Evolutionary conservation across 2,113 vertebrate genomes (phyloP), one percentile per base, ranked within the genome.

Genomic region (Megaceryle torquata): DNA sequence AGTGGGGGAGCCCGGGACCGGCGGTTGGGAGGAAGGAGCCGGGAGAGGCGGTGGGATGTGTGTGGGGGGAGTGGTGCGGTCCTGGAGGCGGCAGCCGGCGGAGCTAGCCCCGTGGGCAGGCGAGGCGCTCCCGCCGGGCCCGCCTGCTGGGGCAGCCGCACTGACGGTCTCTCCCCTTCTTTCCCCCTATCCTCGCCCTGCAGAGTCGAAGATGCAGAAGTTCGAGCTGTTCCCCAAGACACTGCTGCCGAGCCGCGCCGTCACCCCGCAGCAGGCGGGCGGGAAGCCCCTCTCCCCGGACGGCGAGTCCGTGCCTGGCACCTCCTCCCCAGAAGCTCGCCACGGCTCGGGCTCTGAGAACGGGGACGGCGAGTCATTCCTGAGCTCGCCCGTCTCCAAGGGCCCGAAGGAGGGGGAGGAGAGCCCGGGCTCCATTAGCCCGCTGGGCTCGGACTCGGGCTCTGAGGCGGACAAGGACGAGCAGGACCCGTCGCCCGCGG

Each of bases 401-500:
- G 98, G 97, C 79, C 96, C 98, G 69, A 96, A 95, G 93, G 95
- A 95, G 19, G 95, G 96, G 50, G 98, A 98, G 91, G 99, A 99
- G 44, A 99, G 98, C 26, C 98, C 99, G 5, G 98, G 98, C 25
- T 99, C 98, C 56, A 97, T 98, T 97, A 99, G 99, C 95, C 99
- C 99, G 2, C 97, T 99, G 84, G 99, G 99, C 53, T 99, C 99
- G 3, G 99, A 99, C 61, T 99, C 99, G 26, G 99, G 99, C 31
- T 99, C 99, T 0, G 99, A 99, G 93, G 99, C 98, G 13, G 99
- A 99, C 95, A 99, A 99, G 87, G 99, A 99, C 81, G 99, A 99
- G 61, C 98, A 98, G 51, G 99, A 99, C 79, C 98, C 98, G 2
- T 98, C 98, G 31, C 98, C 98, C 98, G 72, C 98, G 98, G 51